Percentiles rank a stretch among this genome's conserved stretches.
Conservation (phyloP, 2,888 invertebrate genomes). For the Epinotia brunnichana region DNA sequence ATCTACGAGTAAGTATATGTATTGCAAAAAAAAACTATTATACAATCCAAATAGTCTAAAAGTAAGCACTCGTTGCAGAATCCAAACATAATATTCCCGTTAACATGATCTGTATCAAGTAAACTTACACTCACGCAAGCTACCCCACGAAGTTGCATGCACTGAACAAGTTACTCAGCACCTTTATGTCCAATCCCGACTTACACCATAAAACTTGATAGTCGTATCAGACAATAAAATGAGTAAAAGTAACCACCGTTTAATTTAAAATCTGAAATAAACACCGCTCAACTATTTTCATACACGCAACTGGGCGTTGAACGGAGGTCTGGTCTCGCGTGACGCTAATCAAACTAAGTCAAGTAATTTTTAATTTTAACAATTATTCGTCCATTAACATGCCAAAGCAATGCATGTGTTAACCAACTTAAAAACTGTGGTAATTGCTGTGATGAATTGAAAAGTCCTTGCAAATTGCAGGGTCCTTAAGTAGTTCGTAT, state of each 20-base stretch:
- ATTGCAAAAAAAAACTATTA: too few species aligned
- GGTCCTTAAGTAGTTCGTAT: background rate
- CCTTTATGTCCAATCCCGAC: constrained; percentile 5
- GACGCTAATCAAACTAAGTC: constrained; percentile 52
- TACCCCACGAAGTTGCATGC: constrained; percentile 11
- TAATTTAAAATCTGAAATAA: constrained; percentile 26
- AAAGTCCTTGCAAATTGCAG: constrained; percentile 15
- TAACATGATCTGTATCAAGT: background rate
- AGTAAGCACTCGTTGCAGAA: background rate
- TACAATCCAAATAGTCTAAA: background rate
- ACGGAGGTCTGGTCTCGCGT: constrained; percentile 53
- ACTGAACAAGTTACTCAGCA: constrained; percentile 3
- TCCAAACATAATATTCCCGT: background rate
- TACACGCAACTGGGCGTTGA: constrained; percentile 60
- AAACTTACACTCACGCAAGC: constrained; percentile 7
- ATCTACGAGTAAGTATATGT: too few species aligned
- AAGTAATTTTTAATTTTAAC: constrained; percentile 56
- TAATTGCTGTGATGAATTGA: constrained; percentile 27
- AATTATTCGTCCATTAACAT: constrained; percentile 46
- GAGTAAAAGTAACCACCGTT: constrained; percentile 10
- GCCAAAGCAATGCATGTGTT: constrained; percentile 35
- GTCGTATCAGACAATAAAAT: constrained; percentile 1
- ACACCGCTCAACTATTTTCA: constrained; percentile 54
- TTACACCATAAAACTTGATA: constrained; percentile 12
- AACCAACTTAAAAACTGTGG: constrained; percentile 22